Evolutionary conservation across 2,888 invertebrate species (phyloP).

Genomic region (Cheilosia soror): DNA sequence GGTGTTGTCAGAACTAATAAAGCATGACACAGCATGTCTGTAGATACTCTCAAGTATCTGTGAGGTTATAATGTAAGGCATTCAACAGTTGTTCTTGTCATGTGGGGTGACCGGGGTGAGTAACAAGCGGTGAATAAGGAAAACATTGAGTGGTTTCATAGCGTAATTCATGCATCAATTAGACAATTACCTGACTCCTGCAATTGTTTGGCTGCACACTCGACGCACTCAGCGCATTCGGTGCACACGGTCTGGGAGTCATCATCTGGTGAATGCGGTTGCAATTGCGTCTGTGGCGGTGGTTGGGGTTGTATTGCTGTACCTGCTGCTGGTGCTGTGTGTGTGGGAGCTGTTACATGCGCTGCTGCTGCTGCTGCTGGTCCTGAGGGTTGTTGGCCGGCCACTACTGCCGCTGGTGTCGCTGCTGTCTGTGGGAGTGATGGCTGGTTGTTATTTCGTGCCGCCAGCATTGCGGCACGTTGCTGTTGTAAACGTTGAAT

Average conservation of each 20-base stretch:
- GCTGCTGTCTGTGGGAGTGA: constrained; percentile 77
- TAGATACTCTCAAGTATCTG: not conserved
- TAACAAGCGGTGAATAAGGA: not conserved
- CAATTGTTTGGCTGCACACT: constrained; percentile 83
- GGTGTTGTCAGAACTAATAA: constrained; percentile 55
- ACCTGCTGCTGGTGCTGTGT: constrained; percentile 64
- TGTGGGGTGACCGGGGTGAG: constrained; percentile 1
- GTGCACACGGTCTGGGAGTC: constrained; percentile 82
- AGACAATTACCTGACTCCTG: constrained; percentile 82
- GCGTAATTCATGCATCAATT: constrained; percentile 74
- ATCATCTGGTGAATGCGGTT: constrained; percentile 79
- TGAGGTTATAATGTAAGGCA: not conserved
- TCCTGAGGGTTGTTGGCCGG: constrained; percentile 63
- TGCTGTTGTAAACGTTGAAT: constrained; percentile 87
- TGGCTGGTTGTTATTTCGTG: constrained; percentile 79
- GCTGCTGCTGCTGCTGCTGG: constrained; percentile 49
- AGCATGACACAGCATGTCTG: constrained; percentile 55
- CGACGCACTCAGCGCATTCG: constrained; percentile 84
- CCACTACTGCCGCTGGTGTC: constrained; percentile 51
- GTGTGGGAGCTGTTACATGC: constrained; percentile 29
- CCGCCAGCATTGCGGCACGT: constrained; percentile 85
- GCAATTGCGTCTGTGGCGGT: constrained; percentile 70
- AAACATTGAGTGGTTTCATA: constrained; percentile 3
- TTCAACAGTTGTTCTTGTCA: constrained; percentile 54
- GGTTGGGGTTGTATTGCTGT: constrained; percentile 63